Percentiles rank a stretch among this genome's conserved stretches.
Evolutionary conservation across 2,113 vertebrate genomes (phyloP).

Genomic region (Pristiophorus japonicus): DNA sequence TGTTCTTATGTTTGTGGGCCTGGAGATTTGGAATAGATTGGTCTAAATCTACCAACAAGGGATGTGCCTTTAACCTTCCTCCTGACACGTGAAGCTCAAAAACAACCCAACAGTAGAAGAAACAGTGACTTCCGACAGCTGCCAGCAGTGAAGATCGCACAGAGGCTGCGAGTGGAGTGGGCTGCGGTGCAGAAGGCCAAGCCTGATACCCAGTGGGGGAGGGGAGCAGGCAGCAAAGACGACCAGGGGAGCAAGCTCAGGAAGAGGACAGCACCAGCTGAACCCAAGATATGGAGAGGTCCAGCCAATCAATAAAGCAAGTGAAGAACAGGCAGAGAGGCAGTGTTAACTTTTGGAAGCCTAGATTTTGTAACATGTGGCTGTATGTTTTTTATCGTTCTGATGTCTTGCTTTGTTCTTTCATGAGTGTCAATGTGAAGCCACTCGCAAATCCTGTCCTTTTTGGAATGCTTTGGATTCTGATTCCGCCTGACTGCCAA

Average conservation of each 20-base stretch:
- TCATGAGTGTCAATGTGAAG: not conserved
- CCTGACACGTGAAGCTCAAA: not conserved
- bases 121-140: not conserved
- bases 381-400: not conserved
- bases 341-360: not conserved
- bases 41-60: not conserved
- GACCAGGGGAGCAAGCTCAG: not conserved
- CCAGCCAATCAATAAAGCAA: too few species aligned
- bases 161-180: not conserved
- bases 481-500: not conserved
- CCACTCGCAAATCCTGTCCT: not conserved
- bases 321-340: too few species aligned
- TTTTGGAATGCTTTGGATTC: not conserved
- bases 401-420: not conserved
- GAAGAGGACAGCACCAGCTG: not conserved
- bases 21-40: not conserved
- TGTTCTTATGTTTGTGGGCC: too few species aligned
- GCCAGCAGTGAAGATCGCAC: not conserved
- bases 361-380: not conserved
- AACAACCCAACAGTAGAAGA: not conserved
- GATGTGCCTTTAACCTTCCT: not conserved
- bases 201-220: not conserved
- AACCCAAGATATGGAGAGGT: too few species aligned
- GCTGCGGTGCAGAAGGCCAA: not conserved
- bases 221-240: not conserved